phyloP scores from a whole-genome alignment of 2,113 vertebrate species.

The Mesoclemmys tuberculata region DNA sequence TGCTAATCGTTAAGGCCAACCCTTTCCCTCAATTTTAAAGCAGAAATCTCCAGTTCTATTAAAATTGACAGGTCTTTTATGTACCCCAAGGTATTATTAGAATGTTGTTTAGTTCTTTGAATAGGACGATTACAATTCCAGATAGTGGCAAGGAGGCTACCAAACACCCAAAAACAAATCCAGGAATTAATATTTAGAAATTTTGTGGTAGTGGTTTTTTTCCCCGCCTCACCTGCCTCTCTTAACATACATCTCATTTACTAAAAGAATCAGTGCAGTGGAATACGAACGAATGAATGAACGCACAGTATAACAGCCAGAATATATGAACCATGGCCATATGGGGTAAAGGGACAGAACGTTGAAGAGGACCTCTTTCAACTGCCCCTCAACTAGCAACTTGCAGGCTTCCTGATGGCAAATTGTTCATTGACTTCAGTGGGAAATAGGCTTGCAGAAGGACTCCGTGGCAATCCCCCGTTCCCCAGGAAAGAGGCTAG shows the following conservation, averaged over 20 bases:
- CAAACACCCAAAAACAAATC: background rate
- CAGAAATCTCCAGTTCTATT: background rate
- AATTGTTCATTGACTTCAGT: background rate
- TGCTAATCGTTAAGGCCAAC: conserved; percentile 31
- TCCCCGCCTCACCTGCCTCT: background rate
- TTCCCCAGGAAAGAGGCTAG: background rate
- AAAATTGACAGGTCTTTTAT: conserved; percentile 8
- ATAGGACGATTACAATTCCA: conserved; percentile 4
- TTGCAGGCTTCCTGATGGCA: background rate
- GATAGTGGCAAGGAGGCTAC: background rate
- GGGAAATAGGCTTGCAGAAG: background rate
- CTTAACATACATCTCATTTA: background rate
- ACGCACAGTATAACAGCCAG: fast-evolving
- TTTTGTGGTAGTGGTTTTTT: background rate
- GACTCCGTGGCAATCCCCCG: background rate
- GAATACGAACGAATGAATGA: background rate
- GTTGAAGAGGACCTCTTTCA: background rate
- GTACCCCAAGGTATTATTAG: background rate
- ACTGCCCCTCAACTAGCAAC: background rate
- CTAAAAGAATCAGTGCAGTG: background rate
- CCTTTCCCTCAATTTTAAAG: background rate
- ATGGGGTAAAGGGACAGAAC: background rate
- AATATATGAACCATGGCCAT: too few species aligned
- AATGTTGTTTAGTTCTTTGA: background rate
- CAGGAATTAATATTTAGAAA: background rate